Evolutionary conservation across 2,888 invertebrate species (phyloP).

Genomic region (Tipula confusa): DNA sequence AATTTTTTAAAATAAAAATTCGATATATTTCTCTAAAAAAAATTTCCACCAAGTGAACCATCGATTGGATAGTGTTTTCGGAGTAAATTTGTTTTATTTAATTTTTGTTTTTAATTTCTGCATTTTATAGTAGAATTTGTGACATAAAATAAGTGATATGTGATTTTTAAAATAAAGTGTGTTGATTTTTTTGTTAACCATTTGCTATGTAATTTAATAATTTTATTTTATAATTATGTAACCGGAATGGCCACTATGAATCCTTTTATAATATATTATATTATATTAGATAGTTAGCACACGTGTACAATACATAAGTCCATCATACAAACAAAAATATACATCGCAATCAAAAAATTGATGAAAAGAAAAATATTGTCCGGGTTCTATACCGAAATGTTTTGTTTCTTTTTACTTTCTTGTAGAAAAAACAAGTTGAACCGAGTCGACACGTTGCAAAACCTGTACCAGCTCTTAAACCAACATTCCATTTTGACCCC

Average conservation of each 20-base stretch:
- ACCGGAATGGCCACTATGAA: neutral
- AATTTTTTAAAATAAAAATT: neutral
- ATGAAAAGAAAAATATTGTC: neutral
- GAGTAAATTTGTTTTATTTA: neutral
- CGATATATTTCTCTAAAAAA: neutral
- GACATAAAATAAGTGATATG: neutral
- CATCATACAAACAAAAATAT: neutral
- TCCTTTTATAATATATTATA: no score
- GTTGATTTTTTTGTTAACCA: neutral
- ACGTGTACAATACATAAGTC: neutral
- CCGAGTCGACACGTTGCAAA: neutral
- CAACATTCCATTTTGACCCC: slow-evolving; percentile 58
- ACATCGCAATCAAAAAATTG: no score
- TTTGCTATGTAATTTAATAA: neutral
- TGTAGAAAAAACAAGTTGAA: neutral
- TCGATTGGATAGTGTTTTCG: neutral
- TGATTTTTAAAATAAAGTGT: neutral
- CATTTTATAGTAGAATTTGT: neutral
- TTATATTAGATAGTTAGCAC: neutral
- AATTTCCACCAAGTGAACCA: neutral
- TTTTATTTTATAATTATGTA: neutral
- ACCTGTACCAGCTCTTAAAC: neutral
- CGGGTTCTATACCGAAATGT: neutral
- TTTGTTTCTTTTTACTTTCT: neutral
- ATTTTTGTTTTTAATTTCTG: neutral